Conservation (phyloP, 2,888 invertebrate species). For the Catocala nupta region DNA sequence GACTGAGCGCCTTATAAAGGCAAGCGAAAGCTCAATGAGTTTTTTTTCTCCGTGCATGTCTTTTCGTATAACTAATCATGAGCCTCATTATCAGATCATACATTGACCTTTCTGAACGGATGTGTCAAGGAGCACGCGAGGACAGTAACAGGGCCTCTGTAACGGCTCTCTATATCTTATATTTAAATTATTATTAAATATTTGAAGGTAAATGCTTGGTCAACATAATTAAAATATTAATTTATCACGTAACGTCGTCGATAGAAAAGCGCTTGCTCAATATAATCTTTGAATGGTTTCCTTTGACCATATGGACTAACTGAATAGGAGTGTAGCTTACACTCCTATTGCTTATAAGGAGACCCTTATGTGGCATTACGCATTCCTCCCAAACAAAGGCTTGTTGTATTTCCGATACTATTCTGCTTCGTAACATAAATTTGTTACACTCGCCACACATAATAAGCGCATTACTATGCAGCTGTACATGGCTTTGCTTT, state of each 20-base stretch:
- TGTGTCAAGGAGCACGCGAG: too few relatives aligned
- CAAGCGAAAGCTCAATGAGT: too few relatives aligned
- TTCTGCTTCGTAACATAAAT: background rate
- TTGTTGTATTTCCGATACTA: constrained; percentile 19
- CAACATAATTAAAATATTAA: background rate
- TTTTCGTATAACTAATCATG: too few relatives aligned
- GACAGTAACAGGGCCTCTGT: too few relatives aligned
- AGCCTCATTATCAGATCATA: too few relatives aligned
- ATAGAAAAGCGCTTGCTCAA: constrained; percentile 9
- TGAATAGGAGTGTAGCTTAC: constrained; percentile 9
- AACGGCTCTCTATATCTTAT: too few relatives aligned
- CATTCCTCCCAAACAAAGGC: constrained; percentile 33
- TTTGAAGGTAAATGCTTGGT: too few relatives aligned
- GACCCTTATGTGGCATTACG: constrained; percentile 37
- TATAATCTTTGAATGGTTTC: constrained; percentile 39
- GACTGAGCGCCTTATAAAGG: too few relatives aligned
- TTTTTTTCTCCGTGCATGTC: too few relatives aligned
- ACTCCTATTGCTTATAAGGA: constrained; percentile 31
- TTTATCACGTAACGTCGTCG: constrained; percentile 1
- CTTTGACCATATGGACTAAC: constrained; percentile 35
- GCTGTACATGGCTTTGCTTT: too few relatives aligned
- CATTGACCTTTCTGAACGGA: too few relatives aligned
- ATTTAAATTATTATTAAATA: too few relatives aligned
- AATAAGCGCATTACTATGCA: background rate
- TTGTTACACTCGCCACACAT: background rate